Evolutionary conservation across 2,888 invertebrate genomes (phyloP), one percentile per base, ranked within the genome.

Genomic region (Adineta ricciae): DNA sequence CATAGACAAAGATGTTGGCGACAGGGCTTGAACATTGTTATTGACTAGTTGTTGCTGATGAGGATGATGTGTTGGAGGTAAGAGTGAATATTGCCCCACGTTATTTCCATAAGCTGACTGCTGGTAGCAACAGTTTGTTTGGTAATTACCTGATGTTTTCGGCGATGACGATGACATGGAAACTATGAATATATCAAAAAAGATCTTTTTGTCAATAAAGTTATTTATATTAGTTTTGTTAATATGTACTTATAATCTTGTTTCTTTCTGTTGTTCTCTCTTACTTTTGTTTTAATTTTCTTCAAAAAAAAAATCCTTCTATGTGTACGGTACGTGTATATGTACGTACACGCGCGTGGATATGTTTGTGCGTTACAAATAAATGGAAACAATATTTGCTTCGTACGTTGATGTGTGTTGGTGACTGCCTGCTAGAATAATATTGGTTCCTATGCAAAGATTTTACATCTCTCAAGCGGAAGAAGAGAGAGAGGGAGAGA

Each of bases 361-460:
- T 41, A n/a, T 78, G 41, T 41, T 41, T 78, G 38, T 38, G 41
- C 19, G 78, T 78, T 78, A 41, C 78, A 78, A 78, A 78, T 78
- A 78, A 64, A 78, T 78, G 41, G 78, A 78, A 78, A 78, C 78
- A 78, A 78, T 78, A 78, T 78, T 78, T 78, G 78, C n/a, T 78
- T 78, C 78, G 64, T 36, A 14, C 64, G 64, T 64, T 36, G 64
- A 32, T 32, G 64, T 64, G 32, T 32, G 32, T 36, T 32, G 1
- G 4, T 19, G 14, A 19, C 32, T 32, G 32, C 32, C 32, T 32
- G 64, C 64, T 64, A 16, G 64, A 64, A 64, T 64, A 64, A 64
- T 64, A 64, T 64, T 64, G 64, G 64, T 19, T 64, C 64, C 64
- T 64, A 36, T 64, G 64, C 32, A 32, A 46, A 46, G 64, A 64